Percentiles rank a stretch among this genome's conserved stretches.
Evolutionary conservation across 1,140 invertebrate genomes (phyloP).

Genomic region (Aricia agestis): DNA sequence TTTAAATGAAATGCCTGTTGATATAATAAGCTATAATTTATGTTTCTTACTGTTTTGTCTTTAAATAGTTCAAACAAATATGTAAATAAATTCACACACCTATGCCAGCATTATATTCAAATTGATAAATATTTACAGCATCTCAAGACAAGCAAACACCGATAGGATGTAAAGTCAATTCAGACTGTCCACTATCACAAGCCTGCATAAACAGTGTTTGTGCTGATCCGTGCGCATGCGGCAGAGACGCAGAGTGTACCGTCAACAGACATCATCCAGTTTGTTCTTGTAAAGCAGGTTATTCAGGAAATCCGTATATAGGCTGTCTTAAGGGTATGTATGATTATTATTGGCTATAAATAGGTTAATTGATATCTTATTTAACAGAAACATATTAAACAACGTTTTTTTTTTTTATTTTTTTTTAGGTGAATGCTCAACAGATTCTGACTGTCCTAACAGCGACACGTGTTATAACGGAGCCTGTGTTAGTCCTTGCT

Average conservation of each 20-base stretch:
- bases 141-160: conserved; percentile 69
- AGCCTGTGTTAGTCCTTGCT: conserved; percentile 87
- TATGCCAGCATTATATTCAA: not conserved
- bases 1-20: no score
- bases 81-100: not conserved
- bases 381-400: no score
- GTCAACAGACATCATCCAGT: conserved; percentile 89
- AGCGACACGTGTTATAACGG: conserved; percentile 89
- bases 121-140: conserved; percentile 58
- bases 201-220: conserved; percentile 88
- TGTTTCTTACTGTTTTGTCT: not conserved
- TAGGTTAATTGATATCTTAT: no score
- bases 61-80: not conserved
- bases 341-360: conserved; percentile 35
- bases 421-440: conserved; percentile 83
- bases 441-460: conserved; percentile 86
- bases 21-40: no score
- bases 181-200: conserved; percentile 86
- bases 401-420: not conserved
- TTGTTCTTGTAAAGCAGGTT: conserved; percentile 86
- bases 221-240: conserved; percentile 90
- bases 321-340: conserved; percentile 83
- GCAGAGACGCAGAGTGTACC: conserved; percentile 86
- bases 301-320: conserved; percentile 88
- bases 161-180: conserved; percentile 85